These are phyloP conservation scores for Anoplopoma fimbria DNA, from an alignment of 2,113 vertebrate species.

Conservation along the genomic window DNA sequence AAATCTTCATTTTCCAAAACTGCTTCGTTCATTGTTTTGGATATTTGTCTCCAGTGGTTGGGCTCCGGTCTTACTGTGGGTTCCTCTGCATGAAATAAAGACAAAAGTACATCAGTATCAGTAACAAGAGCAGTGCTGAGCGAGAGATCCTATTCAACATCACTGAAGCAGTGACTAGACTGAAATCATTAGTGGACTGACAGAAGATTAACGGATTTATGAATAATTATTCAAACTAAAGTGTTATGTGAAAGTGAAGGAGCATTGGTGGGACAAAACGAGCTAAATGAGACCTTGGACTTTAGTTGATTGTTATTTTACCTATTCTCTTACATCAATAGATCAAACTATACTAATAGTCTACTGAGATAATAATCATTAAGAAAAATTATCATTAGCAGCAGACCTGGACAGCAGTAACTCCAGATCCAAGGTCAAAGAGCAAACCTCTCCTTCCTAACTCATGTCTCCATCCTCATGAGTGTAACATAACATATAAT, in stretches of 20 bases:
- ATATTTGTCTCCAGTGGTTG: no score
- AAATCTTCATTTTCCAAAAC: not conserved
- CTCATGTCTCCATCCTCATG: no score
- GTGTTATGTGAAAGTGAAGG: not conserved
- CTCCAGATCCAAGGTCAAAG: not conserved
- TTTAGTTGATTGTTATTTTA: not conserved
- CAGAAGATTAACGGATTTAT: not conserved
- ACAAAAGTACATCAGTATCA: not conserved
- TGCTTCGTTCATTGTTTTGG: not conserved
- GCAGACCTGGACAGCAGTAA: not conserved
- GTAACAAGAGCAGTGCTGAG: not conserved
- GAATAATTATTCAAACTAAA: not conserved
- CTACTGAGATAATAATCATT: no score
- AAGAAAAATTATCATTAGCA: not conserved
- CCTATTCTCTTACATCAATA: not conserved
- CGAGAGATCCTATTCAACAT: not conserved
- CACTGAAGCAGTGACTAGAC: not conserved
- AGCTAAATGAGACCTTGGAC: no score
- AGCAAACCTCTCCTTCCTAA: no score
- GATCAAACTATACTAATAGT: not conserved
- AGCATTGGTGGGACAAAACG: no score
- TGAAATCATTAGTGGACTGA: not conserved
- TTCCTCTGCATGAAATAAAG: not conserved
- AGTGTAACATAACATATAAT: not conserved
- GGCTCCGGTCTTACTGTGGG: fast-evolving